Evolutionary conservation across 1,140 invertebrate species (phyloP), one percentile per base, ranked within the genome.

Genomic region (Drosophila melanica): DNA sequence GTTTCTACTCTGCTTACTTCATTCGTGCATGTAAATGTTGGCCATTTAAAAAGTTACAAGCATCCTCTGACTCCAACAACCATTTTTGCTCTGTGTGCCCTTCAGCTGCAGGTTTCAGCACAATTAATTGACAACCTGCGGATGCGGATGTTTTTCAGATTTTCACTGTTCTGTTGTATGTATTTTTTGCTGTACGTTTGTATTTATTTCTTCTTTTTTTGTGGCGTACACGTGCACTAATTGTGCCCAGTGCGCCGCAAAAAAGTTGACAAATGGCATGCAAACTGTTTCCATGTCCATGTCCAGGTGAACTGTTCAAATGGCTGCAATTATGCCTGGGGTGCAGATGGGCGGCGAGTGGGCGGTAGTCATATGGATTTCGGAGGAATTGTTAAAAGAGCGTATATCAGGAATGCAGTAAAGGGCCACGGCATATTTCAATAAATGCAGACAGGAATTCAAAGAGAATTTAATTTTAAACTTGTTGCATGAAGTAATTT

Each of bases 91-190:
- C 44, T 53, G 18, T 59, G 30, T 20, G 27, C 51, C 20, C 20
- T n/a, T 54, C n/a, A 14, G 18, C 51, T 33, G 41, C 11, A 53
- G 35, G 45, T 58, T 75, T 72, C 70, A 76, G 69, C 57, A 44
- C 69, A 73, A 73, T 77, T 77, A 77, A 77, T 77, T 77, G 74
- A 58, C 70, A 77, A 77, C 63, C 57, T 58, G 63, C 74, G 58
- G 51, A 77, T 77, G 74, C 54, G 68, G 44, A 76, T 76, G 69
- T 76, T 77, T 73, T 77, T 51, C 74, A 62, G 53, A 73, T 74
- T 77, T 77, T 68, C 58, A 60, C 42, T 62, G 45, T 54, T 41
- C 53, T 23, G 35, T 60, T 41, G 20, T 3, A 23, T 51, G 42
- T 18, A 12, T 11, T 35, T 23, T 51, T 59, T 54, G 55, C 33